Percentiles rank a stretch among this genome's conserved stretches.
Conservation (phyloP, 2,888 invertebrate species). For the Pristionchus entomophagus region DNA sequence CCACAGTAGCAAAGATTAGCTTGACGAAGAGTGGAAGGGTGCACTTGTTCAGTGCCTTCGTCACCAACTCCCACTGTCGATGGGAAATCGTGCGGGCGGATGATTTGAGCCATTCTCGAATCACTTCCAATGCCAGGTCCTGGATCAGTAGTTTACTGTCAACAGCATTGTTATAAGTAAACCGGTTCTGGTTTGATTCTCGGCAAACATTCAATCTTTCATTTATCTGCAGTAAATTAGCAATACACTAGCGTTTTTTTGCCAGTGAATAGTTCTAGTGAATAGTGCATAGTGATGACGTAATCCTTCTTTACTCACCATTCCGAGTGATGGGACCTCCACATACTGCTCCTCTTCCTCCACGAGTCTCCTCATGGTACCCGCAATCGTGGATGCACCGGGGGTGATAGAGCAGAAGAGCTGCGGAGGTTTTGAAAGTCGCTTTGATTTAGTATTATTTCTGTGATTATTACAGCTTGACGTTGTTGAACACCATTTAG, state of each 20-base stretch:
- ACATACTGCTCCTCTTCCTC: conserved; percentile 91
- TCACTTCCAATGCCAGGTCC: conserved; percentile 92
- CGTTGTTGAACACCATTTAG: neutral
- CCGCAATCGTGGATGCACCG: conserved; percentile 62
- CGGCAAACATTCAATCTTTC: no score
- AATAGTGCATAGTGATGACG: no score
- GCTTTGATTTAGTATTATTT: no score
- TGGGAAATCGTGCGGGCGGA: conserved; percentile 90
- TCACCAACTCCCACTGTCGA: conserved; percentile 66
- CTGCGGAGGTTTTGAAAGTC: conserved; percentile 48
- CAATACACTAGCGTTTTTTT: neutral
- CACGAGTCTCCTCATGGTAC: conserved; percentile 82
- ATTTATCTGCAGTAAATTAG: no score
- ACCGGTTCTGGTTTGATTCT: no score
- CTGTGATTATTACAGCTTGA: no score
- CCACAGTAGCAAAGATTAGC: conserved; percentile 94
- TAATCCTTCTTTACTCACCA: no score
- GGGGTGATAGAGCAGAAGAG: conserved; percentile 68
- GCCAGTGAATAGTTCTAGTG: no score
- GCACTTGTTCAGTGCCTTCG: conserved; percentile 71
- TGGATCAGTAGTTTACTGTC: no score
- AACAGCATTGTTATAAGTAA: no score
- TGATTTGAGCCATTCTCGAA: conserved; percentile 90
- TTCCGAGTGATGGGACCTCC: conserved; percentile 87
- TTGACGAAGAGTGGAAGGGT: conserved; percentile 97